Percentiles rank a stretch among this genome's conserved stretches.
These are phyloP conservation scores for Erinaceus europaeus DNA, from an alignment of 2,113 vertebrate species.

Conservation along the genomic window DNA sequence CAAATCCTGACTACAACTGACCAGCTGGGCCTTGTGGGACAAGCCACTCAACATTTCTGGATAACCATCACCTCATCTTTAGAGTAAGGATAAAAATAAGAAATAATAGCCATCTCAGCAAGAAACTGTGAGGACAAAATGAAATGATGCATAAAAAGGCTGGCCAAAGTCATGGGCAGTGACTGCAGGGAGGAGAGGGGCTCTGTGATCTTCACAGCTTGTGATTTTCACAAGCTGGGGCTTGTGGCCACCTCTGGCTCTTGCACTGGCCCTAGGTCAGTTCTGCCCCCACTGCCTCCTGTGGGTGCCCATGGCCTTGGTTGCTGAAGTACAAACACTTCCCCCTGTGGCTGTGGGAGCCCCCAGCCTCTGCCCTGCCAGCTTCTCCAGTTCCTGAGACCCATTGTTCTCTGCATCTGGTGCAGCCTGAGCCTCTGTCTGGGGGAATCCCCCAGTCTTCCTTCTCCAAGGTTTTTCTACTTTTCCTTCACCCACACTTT, in stretches of 20 bases:
- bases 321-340: neutral
- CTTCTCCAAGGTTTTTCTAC: neutral
- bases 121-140: neutral
- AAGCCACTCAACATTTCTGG: neutral
- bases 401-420: slow-evolving; percentile 69
- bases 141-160: neutral
- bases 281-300: neutral
- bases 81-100: neutral
- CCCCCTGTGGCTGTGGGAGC: neutral
- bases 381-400: neutral
- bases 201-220: neutral
- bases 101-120: neutral
- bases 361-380: neutral
- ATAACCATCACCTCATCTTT: neutral
- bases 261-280: neutral
- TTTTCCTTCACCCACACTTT: slow-evolving; percentile 50
- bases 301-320: neutral
- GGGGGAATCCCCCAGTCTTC: slow-evolving; percentile 54
- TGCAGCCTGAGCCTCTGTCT: neutral
- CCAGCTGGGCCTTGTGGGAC: neutral
- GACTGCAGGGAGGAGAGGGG: neutral
- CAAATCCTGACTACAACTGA: neutral
- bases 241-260: neutral
- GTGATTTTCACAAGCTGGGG: neutral
- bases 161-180: neutral